Conservation (phyloP, 1,140 invertebrate genomes). For the Schlechtendalia chinensis region DNA sequence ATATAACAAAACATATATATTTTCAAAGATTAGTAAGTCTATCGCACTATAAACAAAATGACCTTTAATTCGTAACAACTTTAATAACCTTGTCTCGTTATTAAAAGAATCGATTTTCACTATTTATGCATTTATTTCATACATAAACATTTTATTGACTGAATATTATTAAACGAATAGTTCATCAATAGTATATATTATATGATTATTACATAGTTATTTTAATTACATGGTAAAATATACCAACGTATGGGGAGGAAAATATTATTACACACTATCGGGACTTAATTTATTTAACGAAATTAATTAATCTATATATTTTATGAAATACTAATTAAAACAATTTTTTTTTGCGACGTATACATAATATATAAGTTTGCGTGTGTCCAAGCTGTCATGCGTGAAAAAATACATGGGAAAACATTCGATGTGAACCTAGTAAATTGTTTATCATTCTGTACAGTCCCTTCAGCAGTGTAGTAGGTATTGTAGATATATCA, state of each 20-base stretch:
- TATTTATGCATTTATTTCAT: too few relatives aligned
- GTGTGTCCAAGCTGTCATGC: not conserved
- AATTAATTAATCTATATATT: conserved; percentile 20
- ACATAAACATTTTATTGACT: too few relatives aligned
- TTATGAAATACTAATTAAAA: conserved; percentile 7
- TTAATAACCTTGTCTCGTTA: too few relatives aligned
- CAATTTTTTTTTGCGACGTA: not conserved
- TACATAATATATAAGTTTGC: not conserved
- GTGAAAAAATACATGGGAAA: conserved; percentile 40
- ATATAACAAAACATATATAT: not conserved
- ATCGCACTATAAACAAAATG: not conserved
- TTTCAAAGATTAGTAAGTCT: not conserved
- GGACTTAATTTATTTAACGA: not conserved
- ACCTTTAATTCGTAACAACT: not conserved
- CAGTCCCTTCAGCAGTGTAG: not conserved
- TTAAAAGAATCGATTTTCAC: too few relatives aligned
- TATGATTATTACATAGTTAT: too few relatives aligned
- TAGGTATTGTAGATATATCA: conserved; percentile 3
- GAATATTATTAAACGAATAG: too few relatives aligned
- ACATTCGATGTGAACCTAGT: not conserved
- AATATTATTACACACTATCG: not conserved
- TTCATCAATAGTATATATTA: too few relatives aligned
- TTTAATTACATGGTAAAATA: not conserved
- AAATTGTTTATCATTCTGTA: conserved; percentile 44
- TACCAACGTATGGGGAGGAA: not conserved